These are phyloP conservation scores for Plectropomus leopardus DNA, from an alignment of 2,113 vertebrate species.

Conservation along the genomic window DNA sequence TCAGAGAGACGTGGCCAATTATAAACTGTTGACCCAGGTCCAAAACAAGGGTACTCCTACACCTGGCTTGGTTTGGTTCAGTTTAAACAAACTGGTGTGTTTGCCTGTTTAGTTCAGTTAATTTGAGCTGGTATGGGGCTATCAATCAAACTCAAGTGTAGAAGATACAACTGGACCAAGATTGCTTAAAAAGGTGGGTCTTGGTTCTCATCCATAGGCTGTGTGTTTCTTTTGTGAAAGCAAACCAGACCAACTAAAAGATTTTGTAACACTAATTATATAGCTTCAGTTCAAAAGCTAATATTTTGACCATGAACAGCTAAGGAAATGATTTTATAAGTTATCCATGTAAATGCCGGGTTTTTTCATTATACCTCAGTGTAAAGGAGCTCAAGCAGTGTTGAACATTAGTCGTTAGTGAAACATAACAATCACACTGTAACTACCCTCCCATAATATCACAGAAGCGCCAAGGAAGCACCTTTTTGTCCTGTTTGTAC, in stretches of 20 bases:
- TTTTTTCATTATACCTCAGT: neutral
- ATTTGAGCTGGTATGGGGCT: neutral
- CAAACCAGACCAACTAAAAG: neutral
- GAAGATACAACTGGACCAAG: neutral
- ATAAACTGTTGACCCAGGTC: neutral
- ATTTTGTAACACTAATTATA: neutral
- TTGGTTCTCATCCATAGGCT: neutral
- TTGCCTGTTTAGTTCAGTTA: neutral
- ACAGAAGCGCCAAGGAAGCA: no score
- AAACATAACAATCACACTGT: neutral
- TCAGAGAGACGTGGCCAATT: neutral
- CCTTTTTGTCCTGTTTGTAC: neutral
- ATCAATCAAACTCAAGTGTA: neutral
- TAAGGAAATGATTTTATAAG: neutral
- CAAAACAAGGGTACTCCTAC: neutral
- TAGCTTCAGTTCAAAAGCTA: neutral
- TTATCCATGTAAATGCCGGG: neutral
- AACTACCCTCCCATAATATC: neutral
- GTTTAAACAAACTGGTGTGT: neutral
- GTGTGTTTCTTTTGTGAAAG: neutral
- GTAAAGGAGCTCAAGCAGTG: neutral
- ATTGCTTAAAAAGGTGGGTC: neutral
- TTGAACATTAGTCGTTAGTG: neutral
- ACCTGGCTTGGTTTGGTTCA: neutral
- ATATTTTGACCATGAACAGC: neutral